Base-by-base conservation (phyloP, 2,113 vertebrate species). In the Phodopus roborovskii region DNA sequence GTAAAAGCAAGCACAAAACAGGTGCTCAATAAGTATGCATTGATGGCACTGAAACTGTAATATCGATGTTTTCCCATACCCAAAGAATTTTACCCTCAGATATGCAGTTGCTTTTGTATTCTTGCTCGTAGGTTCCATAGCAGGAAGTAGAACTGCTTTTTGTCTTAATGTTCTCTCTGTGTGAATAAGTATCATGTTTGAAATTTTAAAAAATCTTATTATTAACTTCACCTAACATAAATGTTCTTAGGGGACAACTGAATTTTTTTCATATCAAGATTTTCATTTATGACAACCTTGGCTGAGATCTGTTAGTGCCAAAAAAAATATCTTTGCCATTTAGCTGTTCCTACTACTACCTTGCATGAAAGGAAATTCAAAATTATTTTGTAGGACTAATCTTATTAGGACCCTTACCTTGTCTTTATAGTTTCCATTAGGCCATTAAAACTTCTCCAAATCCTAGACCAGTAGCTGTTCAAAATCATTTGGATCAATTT, bases 1-100 rank as follows among this genome's bases (percentile, higher is more conserved):
- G 86, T 94, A 96, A 95, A 96, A 94, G 33, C 24, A 77, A 96
- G 68, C 74, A 90, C 96, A 96, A 97, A 98, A 50, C 64, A 97
- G 92, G 92, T 97, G 94, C 92, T 78, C 86, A 89, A 53, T 77
- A 77, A 94, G 81, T 84, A 91, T 66, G 88, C 73, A 97, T 96
- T 95, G 9, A 94, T 94, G 79, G 62, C 70, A 91, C 53, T 94
- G 64, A 91, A 92, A 97, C 85, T 81, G 33, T 94, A 97, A 95
- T 92, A 58, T 79, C 90, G 75, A 87, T 75, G 77, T 91, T 90
- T 96, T 97, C 98, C 97, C 33, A 94, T 77, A 94, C 85, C 88
- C 20, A 94, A 96, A 97, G 97, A 95, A 96, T 96, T 96, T 96
- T 62, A 22, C 42, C 48, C 66, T 96, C 83, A 74, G 74, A 92